A percentile compares a stretch with the other conserved stretches of the same genome.
These are phyloP conservation scores for Hoplias malabaricus DNA, from an alignment of 2,113 vertebrate genomes.

Conservation along the genomic window DNA sequence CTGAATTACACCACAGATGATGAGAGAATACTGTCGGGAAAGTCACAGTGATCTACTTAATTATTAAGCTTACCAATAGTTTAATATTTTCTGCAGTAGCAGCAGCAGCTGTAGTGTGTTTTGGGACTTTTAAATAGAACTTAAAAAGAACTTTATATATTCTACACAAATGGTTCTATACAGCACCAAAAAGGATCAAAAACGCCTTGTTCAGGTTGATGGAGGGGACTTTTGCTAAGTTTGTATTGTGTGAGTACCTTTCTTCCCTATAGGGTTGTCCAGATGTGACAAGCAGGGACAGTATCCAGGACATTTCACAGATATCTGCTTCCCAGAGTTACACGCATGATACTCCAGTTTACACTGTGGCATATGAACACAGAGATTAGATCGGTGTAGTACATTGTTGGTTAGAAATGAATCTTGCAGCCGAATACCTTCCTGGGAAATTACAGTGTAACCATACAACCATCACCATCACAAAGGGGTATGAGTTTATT, in stretches of 20 bases:
- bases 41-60: no score
- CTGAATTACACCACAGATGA: no score
- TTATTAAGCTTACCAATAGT: no score
- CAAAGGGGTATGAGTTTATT: background rate
- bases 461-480: background rate
- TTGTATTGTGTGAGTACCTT: slow-evolving; percentile 80
- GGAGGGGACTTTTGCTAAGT: no score
- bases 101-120: no score
- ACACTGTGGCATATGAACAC: slow-evolving; percentile 76
- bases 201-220: no score
- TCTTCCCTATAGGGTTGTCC: slow-evolving; percentile 74
- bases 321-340: slow-evolving; percentile 88
- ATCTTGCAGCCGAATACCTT: slow-evolving; percentile 22
- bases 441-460: slow-evolving; percentile 15
- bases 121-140: no score
- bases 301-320: slow-evolving; percentile 84
- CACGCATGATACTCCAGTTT: slow-evolving; percentile 96
- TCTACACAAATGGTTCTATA: no score
- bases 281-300: slow-evolving; percentile 85
- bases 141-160: no score
- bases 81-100: no score
- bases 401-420: background rate
- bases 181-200: no score
- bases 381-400: slow-evolving; percentile 13
- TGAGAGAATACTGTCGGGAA: no score